Conservation (phyloP, 1,140 invertebrate genomes). For the Sarcophaga bullata region DNA sequence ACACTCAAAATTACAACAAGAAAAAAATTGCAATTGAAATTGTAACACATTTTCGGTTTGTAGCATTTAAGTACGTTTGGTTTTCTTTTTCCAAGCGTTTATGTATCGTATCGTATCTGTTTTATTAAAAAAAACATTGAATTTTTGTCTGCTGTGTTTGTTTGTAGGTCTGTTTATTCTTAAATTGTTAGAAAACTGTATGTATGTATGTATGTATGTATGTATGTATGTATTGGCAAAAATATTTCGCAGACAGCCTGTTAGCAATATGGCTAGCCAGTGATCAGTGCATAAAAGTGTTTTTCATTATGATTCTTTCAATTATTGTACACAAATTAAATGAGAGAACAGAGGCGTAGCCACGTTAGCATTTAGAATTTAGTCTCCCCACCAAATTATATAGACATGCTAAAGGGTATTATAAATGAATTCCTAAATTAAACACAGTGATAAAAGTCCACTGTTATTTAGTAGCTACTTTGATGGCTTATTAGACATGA, state of each 20-base stretch:
- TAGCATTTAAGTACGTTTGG: not conserved
- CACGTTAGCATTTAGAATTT: too few species aligned
- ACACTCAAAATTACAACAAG: too few species aligned
- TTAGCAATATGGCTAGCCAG: not conserved
- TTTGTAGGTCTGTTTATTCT: too few species aligned
- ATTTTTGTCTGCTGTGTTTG: not conserved
- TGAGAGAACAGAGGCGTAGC: not conserved
- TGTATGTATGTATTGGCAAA: not conserved
- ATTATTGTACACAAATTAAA: not conserved
- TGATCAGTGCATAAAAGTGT: not conserved
- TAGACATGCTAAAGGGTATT: too few species aligned
- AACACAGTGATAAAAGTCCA: too few species aligned
- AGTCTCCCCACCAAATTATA: too few species aligned
- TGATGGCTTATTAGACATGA: too few species aligned
- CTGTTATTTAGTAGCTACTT: too few species aligned
- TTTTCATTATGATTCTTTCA: not conserved
- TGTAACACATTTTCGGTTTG: constrained; percentile 18
- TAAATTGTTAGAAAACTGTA: not conserved
- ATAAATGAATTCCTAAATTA: too few species aligned
- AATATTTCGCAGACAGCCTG: not conserved
- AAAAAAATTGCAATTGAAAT: not conserved
- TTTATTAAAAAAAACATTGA: not conserved
- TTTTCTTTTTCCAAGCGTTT: not conserved
- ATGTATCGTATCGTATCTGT: not conserved
- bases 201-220: too few species aligned